phyloP scores from a whole-genome alignment of 2,797 vertebrate genomes.

The Epinephelus awoara region DNA sequence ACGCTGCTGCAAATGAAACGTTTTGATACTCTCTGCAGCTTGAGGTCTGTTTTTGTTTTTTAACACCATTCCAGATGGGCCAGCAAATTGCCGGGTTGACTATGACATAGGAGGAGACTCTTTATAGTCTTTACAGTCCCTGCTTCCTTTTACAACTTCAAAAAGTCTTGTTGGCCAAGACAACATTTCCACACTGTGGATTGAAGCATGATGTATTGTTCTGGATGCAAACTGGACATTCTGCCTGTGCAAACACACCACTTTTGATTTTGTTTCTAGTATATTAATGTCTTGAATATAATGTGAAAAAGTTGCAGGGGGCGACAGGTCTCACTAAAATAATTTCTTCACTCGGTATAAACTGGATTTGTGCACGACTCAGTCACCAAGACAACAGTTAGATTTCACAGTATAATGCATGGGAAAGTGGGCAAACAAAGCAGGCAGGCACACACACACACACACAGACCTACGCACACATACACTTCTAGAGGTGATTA shows the following conservation, averaged over 20 bases:
- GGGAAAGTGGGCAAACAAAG: constrained; percentile 80
- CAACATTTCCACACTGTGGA: neutral
- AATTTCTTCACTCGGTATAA: constrained; percentile 23
- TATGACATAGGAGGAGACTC: constrained; percentile 8
- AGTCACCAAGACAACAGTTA: constrained; percentile 73
- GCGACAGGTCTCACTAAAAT: constrained; percentile 5
- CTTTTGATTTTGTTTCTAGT: neutral
- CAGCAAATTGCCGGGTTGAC: constrained; percentile 30
- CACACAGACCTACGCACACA: constrained; percentile 13
- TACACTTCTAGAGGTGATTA: constrained; percentile 69
- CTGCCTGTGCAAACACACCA: neutral
- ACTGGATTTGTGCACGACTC: constrained; percentile 13
- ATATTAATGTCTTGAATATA: constrained; percentile 3
- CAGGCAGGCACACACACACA: constrained; percentile 34
- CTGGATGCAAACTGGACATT: neutral
- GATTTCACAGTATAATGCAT: constrained; percentile 73
- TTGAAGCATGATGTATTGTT: neutral
- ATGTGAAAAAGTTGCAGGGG: neutral
- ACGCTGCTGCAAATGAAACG: neutral
- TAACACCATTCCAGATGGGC: constrained; percentile 27
- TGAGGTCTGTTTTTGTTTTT: constrained; percentile 30
- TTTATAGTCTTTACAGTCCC: constrained; percentile 21
- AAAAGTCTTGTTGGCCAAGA: constrained; percentile 9
- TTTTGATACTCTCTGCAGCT: constrained; percentile 1
- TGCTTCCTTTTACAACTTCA: constrained; percentile 33